phyloP scores from a whole-genome alignment of 2,113 vertebrate species.

The Ptilorrhoa leucosticta region DNA sequence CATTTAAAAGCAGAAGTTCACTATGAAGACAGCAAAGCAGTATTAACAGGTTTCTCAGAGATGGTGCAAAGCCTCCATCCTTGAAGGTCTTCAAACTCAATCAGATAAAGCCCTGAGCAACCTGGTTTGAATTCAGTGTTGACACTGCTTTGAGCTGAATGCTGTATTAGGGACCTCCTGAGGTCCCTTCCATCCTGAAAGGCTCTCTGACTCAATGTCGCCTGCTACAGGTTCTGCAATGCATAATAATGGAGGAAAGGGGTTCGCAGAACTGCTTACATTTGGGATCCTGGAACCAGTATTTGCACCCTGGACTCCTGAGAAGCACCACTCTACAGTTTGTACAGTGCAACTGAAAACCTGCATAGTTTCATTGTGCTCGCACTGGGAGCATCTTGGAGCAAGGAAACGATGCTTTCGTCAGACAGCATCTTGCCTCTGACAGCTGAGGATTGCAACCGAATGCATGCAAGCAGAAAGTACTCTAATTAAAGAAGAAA shows the following conservation, averaged over 20 bases:
- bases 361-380: not conserved
- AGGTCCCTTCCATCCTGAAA: not conserved
- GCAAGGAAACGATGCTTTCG: fast-evolving
- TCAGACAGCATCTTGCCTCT: not conserved
- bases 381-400: not conserved
- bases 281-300: not conserved
- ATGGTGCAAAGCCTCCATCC: not conserved
- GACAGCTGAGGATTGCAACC: not conserved
- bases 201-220: not conserved
- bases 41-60: not conserved
- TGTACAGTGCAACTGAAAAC: not conserved
- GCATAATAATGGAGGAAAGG: not conserved
- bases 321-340: not conserved
- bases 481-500: not conserved
- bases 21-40: not conserved
- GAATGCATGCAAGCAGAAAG: not conserved
- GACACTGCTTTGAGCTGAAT: not conserved
- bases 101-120: not conserved
- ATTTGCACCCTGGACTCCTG: not conserved
- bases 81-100: not conserved
- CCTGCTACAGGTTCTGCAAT: not conserved
- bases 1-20: not conserved
- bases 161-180: not conserved
- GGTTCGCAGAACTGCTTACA: not conserved
- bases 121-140: not conserved